Evolutionary conservation across 2,888 invertebrate species (phyloP), one percentile per base, ranked within the genome.

Genomic region (Chymomyza procnemis): DNA sequence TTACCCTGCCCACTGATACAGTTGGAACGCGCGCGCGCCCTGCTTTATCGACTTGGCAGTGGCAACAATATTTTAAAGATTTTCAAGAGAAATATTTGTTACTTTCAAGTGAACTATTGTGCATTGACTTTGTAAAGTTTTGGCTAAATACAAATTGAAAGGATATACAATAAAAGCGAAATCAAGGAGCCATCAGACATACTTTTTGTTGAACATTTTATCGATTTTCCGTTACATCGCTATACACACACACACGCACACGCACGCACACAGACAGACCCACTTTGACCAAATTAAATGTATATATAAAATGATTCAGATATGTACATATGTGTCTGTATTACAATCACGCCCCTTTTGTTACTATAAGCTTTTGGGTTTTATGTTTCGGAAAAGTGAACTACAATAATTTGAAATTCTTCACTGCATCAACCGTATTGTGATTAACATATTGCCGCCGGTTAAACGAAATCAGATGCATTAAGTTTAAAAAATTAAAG

Each of bases 221-320:
- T 85, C 85, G 84, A 85, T 85, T 85, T 88, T 88, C 88, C 85
- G 75, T 80, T 85, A 78, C 73, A 75, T 79, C 78, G 88, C 86
- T 85, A 86, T 88, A 85, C 88, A 88, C 78, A 88, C 78, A 85
- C 52, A 52, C 84, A 78, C 80, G n/a, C n/a, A n/a, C n/a, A n/a
- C n/a, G n/a, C 88, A 88, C 78, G 86, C 78, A 85, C 52, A 52
- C 84, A 78, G 78, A 88, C 78, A 88, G 76, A 85, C 52, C 46
- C 84, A 78, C 80, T 74, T 70, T 84, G 88, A 88, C 88, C 88
- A 83, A 84, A 68, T 83, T 87, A 58, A 63, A 46, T 65, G 34
- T 41, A 41, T 12, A 41, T 41, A 41, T 41, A 41, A 41, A 41
- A 41, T 12, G 9, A 41, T 41, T 12, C 12, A 41, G 12, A 41